Evolutionary conservation across 2,797 vertebrate species (phyloP).

Genomic region (Enteromius viviparus): DNA sequence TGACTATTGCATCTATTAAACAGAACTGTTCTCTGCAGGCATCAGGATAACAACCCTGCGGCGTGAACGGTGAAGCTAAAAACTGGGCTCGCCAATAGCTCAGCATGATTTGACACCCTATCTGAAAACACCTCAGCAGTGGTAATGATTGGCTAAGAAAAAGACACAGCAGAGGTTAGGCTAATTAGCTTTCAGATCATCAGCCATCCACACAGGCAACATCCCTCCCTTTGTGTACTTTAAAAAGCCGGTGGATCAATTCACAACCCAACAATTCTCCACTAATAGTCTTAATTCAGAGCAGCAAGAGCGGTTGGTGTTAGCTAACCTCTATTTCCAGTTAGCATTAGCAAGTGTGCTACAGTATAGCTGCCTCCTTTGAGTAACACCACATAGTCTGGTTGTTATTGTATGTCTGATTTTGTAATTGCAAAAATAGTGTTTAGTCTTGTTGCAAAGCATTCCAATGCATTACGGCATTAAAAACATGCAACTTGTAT

Average conservation of each 20-base stretch:
- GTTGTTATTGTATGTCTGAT: background rate
- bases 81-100: constrained; percentile 59
- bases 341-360: background rate
- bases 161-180: constrained; percentile 58
- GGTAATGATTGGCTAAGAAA: constrained; percentile 47
- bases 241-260: constrained; percentile 28
- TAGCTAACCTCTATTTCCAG: background rate
- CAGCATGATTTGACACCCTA: constrained; percentile 58
- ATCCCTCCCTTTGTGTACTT: constrained; percentile 5
- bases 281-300: constrained; percentile 23
- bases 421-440: background rate
- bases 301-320: background rate
- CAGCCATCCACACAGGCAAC: constrained; percentile 20
- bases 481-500: background rate
- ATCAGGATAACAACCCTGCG: constrained; percentile 60
- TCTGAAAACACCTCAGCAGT: constrained; percentile 58
- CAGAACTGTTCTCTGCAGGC: constrained; percentile 57
- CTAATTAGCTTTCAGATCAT: constrained; percentile 61
- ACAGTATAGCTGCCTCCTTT: background rate
- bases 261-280: constrained; percentile 9
- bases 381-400: background rate
- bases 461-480: background rate
- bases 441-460: background rate
- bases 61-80: constrained; percentile 59
- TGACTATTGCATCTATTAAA: constrained; percentile 73